phyloP scores from a whole-genome alignment of 2,113 vertebrate species.

The Actenoides hombroni region DNA sequence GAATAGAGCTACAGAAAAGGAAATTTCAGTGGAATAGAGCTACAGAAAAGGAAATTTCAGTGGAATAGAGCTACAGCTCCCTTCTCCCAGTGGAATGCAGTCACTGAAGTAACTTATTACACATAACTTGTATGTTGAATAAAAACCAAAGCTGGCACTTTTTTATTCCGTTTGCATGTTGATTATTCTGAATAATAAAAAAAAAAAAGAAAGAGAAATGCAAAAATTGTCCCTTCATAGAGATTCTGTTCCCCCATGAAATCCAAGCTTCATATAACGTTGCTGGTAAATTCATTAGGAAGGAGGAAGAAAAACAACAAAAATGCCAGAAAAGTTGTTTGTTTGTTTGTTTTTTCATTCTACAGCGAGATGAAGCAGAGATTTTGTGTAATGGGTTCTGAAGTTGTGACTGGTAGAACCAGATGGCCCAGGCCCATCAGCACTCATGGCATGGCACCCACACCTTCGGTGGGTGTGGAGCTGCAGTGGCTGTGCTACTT shows the following conservation, averaged over 20 bases:
- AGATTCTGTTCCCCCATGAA: neutral
- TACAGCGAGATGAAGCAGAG: neutral
- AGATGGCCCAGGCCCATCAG: neutral
- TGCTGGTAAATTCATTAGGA: neutral
- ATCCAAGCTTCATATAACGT: neutral
- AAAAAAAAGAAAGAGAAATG: neutral
- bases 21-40: neutral
- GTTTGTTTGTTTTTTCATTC: neutral
- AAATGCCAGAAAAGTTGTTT: neutral
- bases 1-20: neutral
- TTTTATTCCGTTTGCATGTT: neutral
- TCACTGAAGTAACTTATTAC: neutral
- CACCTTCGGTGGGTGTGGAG: neutral
- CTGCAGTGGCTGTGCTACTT: neutral
- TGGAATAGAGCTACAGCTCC: neutral
- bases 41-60: neutral
- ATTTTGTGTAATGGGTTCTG: neutral
- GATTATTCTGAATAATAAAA: neutral
- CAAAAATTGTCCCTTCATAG: neutral
- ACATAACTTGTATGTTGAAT: neutral
- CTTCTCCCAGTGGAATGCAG: neutral
- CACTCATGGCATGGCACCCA: neutral
- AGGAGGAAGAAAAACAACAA: neutral
- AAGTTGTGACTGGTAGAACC: neutral
- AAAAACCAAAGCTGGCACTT: neutral